Base-by-base conservation (phyloP, 2,888 invertebrate species). In the Caenorhabditis uteleia region DNA sequence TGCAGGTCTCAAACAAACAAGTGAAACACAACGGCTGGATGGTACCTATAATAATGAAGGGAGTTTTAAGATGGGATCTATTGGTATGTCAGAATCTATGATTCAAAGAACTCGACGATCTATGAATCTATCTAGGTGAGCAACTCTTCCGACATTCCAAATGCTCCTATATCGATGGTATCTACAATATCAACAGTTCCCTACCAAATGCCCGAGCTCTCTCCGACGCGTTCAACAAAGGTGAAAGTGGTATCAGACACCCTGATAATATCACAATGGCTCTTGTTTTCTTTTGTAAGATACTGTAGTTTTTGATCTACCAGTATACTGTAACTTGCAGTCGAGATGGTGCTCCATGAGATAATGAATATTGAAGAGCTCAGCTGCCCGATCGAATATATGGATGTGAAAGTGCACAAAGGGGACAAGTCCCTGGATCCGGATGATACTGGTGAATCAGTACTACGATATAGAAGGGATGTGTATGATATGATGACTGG, bases 341-440 rank as follows among this genome's bases (percentile, higher is more conserved):
- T 95, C 62, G 95, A 97, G 87, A 89, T 97, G 75, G 93, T 97
- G 47, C 92, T 94, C 14, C 92, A 93, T 16, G 97, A 98, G 86
- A 90, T 98, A 79, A 91, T 95, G 75, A 93, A 95, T 91, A 94
- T 95, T 14, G 93, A 93, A 53, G 95, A 95, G 84, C 91, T 91
- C 27, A 93, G 95, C 0, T 98, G 97, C 83, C 97, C 97, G 1
- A 93, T 95, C 70, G 97, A 98, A 85, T 91, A 95, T 87, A 91
- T 95, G 84, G 90, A 90, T 70, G 94, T 97, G 60, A 91, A 92
- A 64, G 93, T 97, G 49, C 93, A 93, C 68, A 90, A 90, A 82
- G 95, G 95, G 84, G 95, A 95, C 85, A 31, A 68, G 66, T 58
- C 93, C 89, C 95, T 93, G 85, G 95, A 95, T 85, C 89, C 89